A percentile compares a stretch with the other conserved stretches of the same genome.
Evolutionary conservation across 1,140 invertebrate genomes (phyloP).

Genomic region (Zaprionus capensis): DNA sequence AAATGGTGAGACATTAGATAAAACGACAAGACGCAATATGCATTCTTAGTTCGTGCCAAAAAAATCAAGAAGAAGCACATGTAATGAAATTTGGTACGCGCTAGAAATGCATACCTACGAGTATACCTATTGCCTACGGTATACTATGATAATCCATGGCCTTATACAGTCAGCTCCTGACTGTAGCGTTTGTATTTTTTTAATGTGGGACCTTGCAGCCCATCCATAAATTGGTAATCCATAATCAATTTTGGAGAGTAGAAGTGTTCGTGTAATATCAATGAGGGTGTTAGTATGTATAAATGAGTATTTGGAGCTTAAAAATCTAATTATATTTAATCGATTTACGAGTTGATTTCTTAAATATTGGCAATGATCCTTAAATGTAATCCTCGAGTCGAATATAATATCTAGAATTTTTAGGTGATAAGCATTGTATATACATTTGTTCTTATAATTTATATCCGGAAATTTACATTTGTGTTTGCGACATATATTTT

Average conservation of each 20-base stretch:
- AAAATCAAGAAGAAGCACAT: no score
- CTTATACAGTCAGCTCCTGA: no score
- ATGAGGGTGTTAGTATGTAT: slow-evolving; percentile 17
- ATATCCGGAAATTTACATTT: no score
- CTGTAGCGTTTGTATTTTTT: no score
- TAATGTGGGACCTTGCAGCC: background rate
- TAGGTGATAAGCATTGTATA: background rate
- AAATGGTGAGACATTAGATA: no score
- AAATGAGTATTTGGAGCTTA: slow-evolving; percentile 11
- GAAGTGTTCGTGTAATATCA: background rate
- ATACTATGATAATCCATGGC: no score
- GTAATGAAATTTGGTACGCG: no score
- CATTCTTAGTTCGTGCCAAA: no score
- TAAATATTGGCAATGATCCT: slow-evolving; percentile 1
- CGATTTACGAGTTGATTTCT: slow-evolving; percentile 20
- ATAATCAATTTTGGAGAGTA: slow-evolving; percentile 23
- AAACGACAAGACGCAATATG: no score
- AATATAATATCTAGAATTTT: slow-evolving; percentile 1
- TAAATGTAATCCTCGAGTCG: slow-evolving; percentile 21
- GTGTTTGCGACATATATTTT: no score
- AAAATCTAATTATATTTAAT: slow-evolving; percentile 24
- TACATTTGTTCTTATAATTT: slow-evolving; percentile 15
- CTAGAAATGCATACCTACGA: no score
- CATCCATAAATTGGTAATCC: slow-evolving; percentile 1
- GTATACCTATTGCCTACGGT: no score